Evolutionary conservation across 2,888 invertebrate species (phyloP).

Genomic region (Lasioglossum oenotherae): DNA sequence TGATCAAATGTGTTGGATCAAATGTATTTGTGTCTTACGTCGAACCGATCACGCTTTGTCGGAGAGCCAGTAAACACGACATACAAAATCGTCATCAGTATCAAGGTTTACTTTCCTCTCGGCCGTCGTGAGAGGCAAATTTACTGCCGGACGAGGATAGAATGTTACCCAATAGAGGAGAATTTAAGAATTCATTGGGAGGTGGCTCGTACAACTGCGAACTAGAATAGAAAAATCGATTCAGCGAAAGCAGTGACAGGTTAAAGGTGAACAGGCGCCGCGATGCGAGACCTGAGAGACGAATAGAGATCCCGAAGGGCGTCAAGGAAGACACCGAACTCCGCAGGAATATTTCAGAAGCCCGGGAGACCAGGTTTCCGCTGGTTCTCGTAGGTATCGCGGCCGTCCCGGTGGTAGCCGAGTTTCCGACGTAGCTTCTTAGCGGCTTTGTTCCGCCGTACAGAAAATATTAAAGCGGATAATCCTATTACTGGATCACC

Average conservation of each 20-base stretch:
- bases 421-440: constrained; percentile 40
- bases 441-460: constrained; percentile 30
- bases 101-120: background rate
- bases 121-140: background rate
- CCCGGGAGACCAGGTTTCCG: background rate
- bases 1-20: too few species aligned
- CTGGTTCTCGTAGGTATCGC: constrained; percentile 1
- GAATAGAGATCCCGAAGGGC: background rate
- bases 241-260: background rate
- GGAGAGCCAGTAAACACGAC: background rate
- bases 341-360: constrained; percentile 1
- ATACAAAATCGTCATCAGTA: background rate
- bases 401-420: background rate
- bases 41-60: background rate
- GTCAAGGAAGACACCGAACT: background rate
- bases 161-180: background rate
- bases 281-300: background rate
- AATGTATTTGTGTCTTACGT: background rate
- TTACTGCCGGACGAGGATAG: background rate
- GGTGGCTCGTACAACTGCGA: background rate
- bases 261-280: constrained; percentile 6
- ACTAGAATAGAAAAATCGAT: constrained; percentile 7
- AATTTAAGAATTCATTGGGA: constrained; percentile 9
- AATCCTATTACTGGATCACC: constrained; percentile 54
- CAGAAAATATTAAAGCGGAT: constrained; percentile 53